These are phyloP conservation scores for Drosophila lutescens DNA, from an alignment of 2,888 invertebrate species.

Conservation along the genomic window DNA sequence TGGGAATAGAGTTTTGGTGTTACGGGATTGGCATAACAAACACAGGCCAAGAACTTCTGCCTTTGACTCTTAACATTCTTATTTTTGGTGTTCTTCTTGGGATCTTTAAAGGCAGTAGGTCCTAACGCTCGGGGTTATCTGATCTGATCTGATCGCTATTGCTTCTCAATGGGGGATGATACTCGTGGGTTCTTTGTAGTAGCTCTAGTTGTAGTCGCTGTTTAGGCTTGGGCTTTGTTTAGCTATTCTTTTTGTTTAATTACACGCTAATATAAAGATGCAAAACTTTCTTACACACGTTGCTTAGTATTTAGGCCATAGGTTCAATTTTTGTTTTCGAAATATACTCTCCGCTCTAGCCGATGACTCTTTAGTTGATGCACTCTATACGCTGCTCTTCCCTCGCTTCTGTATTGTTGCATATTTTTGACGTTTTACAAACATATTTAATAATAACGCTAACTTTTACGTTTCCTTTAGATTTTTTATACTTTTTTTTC, in stretches of 20 bases:
- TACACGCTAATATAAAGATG: constrained; percentile 78
- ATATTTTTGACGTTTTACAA: constrained; percentile 57
- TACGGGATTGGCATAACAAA: constrained; percentile 29
- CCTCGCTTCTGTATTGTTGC: constrained; percentile 14
- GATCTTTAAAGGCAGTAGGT: constrained; percentile 13
- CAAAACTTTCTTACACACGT: constrained; percentile 73
- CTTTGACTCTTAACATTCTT: constrained; percentile 1
- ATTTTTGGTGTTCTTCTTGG: constrained; percentile 18
- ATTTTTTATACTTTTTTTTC: constrained; percentile 28
- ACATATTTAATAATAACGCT: constrained; percentile 71
- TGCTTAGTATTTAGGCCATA: constrained; percentile 68
- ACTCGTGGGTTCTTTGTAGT: constrained; percentile 18
- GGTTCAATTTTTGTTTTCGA: constrained; percentile 46
- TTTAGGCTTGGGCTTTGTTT: constrained; percentile 39
- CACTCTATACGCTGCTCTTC: constrained; percentile 16
- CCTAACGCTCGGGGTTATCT: constrained; percentile 5
- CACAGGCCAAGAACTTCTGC: constrained; percentile 6
- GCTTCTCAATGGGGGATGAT: constrained; percentile 25
- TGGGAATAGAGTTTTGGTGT: constrained; percentile 9
- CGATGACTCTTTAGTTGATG: constrained; percentile 29
- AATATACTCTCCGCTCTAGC: constrained; percentile 27
- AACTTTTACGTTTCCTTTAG: constrained; percentile 37
- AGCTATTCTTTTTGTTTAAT: constrained; percentile 48
- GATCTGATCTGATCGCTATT: constrained; percentile 20
- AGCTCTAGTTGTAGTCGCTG: constrained; percentile 35